Evolutionary conservation across 2,113 vertebrate species (phyloP).

Genomic region (Dromaius novaehollandiae): DNA sequence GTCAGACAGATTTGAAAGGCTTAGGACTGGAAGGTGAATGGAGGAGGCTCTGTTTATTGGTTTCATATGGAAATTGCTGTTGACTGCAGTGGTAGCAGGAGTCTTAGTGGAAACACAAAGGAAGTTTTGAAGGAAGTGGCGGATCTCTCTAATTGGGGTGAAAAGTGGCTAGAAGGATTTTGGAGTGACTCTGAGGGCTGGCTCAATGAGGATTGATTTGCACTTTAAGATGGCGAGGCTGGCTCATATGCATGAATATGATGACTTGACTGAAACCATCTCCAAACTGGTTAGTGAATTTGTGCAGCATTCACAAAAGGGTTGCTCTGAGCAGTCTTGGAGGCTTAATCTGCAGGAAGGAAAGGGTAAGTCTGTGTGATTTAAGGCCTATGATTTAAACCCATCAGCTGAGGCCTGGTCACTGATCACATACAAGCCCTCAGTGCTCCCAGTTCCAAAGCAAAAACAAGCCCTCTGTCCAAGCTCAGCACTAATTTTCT

Average conservation of each 20-base stretch:
- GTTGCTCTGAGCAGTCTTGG: neutral
- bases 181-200: neutral
- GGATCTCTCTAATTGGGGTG: neutral
- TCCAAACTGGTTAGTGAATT: neutral
- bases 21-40: neutral
- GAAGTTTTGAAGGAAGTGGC: neutral
- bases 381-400: neutral
- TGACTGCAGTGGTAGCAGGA: neutral
- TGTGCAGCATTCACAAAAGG: neutral
- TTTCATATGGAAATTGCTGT: neutral
- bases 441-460: neutral
- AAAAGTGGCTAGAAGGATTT: neutral
- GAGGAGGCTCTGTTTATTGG: neutral
- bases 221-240: neutral
- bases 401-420: neutral
- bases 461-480: neutral
- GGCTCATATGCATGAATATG: rapidly evolving
- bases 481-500: neutral
- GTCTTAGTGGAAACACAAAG: neutral
- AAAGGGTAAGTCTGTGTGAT: neutral
- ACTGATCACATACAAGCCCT: neutral
- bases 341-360: neutral
- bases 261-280: neutral
- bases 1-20: neutral
- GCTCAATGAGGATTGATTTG: neutral